phyloP scores from a whole-genome alignment of 2,113 vertebrate genomes.

The Cyrtonyx montezumae region DNA sequence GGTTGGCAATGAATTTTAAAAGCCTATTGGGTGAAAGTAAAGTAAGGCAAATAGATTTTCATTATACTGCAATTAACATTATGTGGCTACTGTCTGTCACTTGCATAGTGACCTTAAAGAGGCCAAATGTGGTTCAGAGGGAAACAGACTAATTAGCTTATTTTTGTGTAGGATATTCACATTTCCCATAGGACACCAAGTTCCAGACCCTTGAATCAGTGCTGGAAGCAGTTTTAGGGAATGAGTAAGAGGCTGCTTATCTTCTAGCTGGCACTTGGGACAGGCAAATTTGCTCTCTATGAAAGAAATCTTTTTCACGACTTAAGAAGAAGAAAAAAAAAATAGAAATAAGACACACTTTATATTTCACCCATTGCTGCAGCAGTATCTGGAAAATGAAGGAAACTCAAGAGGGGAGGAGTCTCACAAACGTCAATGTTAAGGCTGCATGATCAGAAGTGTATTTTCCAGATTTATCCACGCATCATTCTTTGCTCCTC shows the following conservation, averaged over 20 bases:
- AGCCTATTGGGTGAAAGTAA: background rate
- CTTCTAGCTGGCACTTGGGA: background rate
- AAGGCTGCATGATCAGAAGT: background rate
- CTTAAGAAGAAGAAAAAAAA: background rate
- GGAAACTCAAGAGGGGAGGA: background rate
- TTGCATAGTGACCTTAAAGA: conserved; percentile 6
- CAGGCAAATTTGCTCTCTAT: background rate
- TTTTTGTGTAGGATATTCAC: background rate
- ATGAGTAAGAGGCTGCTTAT: background rate
- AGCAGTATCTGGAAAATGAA: background rate
- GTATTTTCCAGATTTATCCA: background rate
- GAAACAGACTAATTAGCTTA: background rate
- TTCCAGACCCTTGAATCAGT: background rate
- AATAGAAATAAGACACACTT: background rate
- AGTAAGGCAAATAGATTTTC: conserved; percentile 1
- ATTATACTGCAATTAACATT: background rate
- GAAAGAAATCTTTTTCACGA: background rate
- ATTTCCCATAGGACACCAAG: background rate
- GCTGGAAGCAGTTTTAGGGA: background rate
- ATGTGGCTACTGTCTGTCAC: background rate
- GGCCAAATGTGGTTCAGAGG: background rate
- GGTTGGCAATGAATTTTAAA: conserved; percentile 23
- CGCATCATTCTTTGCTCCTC: background rate
- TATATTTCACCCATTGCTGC: background rate
- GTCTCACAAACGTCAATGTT: background rate